A percentile compares a stretch with the other conserved stretches of the same genome.
These are phyloP conservation scores for Colostygia pectinataria DNA, from an alignment of 2,888 invertebrate species.

Conservation along the genomic window DNA sequence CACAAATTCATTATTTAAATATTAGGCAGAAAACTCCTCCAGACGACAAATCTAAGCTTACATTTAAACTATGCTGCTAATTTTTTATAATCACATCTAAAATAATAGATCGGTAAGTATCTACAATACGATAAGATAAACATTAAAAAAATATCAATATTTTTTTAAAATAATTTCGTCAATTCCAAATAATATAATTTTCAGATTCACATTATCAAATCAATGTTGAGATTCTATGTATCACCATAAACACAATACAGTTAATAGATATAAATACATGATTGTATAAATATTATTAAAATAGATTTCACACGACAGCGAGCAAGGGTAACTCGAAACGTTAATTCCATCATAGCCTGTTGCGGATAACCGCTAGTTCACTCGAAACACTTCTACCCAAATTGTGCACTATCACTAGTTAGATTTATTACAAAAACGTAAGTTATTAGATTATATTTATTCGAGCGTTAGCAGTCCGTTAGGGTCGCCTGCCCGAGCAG, in stretches of 20 bases:
- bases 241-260: constrained; percentile 39
- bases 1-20: constrained; percentile 20
- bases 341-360: constrained; percentile 62
- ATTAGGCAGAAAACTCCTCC: constrained; percentile 22
- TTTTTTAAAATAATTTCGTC: constrained; percentile 56
- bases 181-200: constrained; percentile 64
- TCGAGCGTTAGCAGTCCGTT: constrained; percentile 45
- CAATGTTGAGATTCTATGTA: constrained; percentile 51
- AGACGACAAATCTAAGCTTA: constrained; percentile 23
- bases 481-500: constrained; percentile 62
- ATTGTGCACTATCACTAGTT: constrained; percentile 63
- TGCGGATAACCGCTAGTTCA: constrained; percentile 27
- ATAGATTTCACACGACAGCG: constrained; percentile 57
- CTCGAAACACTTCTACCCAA: constrained; percentile 52
- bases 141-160: constrained; percentile 70
- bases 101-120: constrained; percentile 27
- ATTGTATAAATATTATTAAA: constrained; percentile 57
- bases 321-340: constrained; percentile 59
- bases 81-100: constrained; percentile 27
- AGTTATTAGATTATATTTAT: constrained; percentile 40
- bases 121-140: constrained; percentile 53
- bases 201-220: constrained; percentile 45
- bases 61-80: constrained; percentile 32
- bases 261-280: constrained; percentile 27
- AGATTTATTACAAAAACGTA: constrained; percentile 42